Percentiles rank a stretch among this genome's conserved stretches.
phyloP scores from a whole-genome alignment of 2,888 invertebrate genomes.

The Piscicola geometra region DNA sequence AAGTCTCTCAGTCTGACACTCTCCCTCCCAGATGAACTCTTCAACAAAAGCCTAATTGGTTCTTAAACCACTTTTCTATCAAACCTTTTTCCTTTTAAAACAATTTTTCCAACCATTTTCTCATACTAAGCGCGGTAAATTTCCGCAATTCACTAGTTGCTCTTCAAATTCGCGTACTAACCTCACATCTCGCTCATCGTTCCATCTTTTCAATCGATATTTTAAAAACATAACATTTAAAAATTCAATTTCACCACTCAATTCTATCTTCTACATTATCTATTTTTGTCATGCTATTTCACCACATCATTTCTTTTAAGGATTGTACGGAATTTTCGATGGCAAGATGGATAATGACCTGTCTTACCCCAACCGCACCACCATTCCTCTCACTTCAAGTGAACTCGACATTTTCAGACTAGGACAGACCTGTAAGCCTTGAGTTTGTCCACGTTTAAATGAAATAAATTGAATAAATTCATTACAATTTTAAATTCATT shows the following conservation, averaged over 20 bases:
- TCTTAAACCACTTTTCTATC: too few relatives aligned
- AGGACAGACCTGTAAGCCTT: slow-evolving; percentile 29
- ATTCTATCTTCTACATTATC: background rate
- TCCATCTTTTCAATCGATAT: too few relatives aligned
- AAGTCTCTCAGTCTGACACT: background rate
- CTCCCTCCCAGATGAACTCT: background rate
- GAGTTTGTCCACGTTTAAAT: too few relatives aligned
- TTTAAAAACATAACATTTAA: too few relatives aligned
- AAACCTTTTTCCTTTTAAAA: too few relatives aligned
- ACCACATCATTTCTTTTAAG: background rate
- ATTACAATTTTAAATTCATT: too few relatives aligned
- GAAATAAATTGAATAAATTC: too few relatives aligned
- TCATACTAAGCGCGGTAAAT: too few relatives aligned
- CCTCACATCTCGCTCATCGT: too few relatives aligned
- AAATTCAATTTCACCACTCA: background rate
- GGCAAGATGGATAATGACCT: slow-evolving; percentile 34
- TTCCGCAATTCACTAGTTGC: too few relatives aligned
- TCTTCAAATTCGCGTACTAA: too few relatives aligned
- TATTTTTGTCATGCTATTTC: background rate
- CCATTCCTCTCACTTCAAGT: slow-evolving; percentile 5
- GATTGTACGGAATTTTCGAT: slow-evolving; percentile 31
- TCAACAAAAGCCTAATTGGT: background rate
- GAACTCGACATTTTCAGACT: slow-evolving; percentile 33
- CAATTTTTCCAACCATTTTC: too few relatives aligned
- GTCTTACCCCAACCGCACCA: slow-evolving; percentile 6